phyloP scores from a whole-genome alignment of 2,113 vertebrate species.

The Crotalus tigris region DNA sequence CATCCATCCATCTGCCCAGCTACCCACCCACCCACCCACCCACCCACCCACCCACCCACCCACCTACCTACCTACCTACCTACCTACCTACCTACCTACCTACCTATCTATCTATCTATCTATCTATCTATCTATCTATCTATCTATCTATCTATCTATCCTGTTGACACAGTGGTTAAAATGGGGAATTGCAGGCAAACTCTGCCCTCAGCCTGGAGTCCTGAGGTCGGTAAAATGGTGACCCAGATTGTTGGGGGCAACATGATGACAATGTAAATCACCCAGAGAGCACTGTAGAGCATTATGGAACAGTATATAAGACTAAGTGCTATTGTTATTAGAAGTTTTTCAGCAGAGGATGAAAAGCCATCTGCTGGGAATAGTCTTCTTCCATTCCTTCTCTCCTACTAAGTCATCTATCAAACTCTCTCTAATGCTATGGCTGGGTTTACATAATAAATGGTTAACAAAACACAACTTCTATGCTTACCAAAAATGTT shows the following conservation, averaged over 20 bases:
- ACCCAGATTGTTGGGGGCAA: background rate
- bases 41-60: too few relatives aligned
- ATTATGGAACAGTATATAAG: background rate
- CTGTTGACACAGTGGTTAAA: too few relatives aligned
- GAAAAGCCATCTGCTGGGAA: background rate
- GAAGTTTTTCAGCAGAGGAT: background rate
- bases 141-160: too few relatives aligned
- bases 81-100: fast-evolving
- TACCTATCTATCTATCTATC: too few relatives aligned
- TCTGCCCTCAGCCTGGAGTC: too few relatives aligned
- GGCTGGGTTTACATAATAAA: background rate
- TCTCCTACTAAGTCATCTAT: background rate
- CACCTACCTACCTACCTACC: too few relatives aligned
- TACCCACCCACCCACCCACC: too few relatives aligned
- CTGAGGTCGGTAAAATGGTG: background rate
- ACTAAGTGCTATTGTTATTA: background rate
- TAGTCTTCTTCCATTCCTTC: background rate
- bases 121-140: too few relatives aligned
- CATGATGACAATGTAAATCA: background rate
- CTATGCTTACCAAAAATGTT: background rate
- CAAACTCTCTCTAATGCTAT: background rate
- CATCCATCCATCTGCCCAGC: too few relatives aligned
- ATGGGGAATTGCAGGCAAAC: too few relatives aligned
- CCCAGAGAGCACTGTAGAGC: background rate
- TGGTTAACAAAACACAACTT: background rate